Evolutionary conservation across 2,888 invertebrate species (phyloP).

Genomic region (Cristatella mucedo): DNA sequence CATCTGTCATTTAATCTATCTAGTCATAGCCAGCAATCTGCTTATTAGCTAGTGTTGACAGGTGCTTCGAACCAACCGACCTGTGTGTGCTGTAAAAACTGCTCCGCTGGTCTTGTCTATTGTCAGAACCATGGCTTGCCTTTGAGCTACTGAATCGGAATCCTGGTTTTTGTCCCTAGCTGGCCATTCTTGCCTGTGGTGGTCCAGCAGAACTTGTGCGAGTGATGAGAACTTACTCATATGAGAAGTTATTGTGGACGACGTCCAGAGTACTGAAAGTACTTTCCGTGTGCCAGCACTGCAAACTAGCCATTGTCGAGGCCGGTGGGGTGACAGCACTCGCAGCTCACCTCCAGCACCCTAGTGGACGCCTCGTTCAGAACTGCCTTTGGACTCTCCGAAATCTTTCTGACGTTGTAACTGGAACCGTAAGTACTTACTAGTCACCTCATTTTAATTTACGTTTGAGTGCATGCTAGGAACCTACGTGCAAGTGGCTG

Average conservation of each 20-base stretch:
- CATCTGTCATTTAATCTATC: too few relatives aligned
- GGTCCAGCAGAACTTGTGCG: slow-evolving; percentile 89
- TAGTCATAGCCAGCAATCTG: too few relatives aligned
- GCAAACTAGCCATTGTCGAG: slow-evolving; percentile 94
- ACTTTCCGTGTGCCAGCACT: slow-evolving; percentile 89
- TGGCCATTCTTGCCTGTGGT: slow-evolving; percentile 82
- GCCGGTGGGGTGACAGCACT: slow-evolving; percentile 95
- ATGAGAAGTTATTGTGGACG: slow-evolving; percentile 96
- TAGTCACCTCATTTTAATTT: too few relatives aligned
- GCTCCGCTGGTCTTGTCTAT: too few relatives aligned
- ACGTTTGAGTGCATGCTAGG: too few relatives aligned
- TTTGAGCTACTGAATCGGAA: background rate
- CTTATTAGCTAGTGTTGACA: too few relatives aligned
- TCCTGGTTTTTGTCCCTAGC: slow-evolving; percentile 19
- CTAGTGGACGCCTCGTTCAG: slow-evolving; percentile 79
- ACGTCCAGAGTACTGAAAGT: slow-evolving; percentile 94
- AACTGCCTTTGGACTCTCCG: slow-evolving; percentile 95
- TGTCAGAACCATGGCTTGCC: background rate
- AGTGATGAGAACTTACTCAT: slow-evolving; percentile 90
- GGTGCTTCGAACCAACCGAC: too few relatives aligned
- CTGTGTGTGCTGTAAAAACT: too few relatives aligned
- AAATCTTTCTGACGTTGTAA: slow-evolving; percentile 94
- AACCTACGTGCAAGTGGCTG: too few relatives aligned
- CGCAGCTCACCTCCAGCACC: slow-evolving; percentile 83
- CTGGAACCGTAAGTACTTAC: slow-evolving; percentile 54